A percentile compares a stretch with the other conserved stretches of the same genome.
These are phyloP conservation scores for Drosophila suzukii DNA, from an alignment of 1,140 invertebrate species.

Conservation along the genomic window DNA sequence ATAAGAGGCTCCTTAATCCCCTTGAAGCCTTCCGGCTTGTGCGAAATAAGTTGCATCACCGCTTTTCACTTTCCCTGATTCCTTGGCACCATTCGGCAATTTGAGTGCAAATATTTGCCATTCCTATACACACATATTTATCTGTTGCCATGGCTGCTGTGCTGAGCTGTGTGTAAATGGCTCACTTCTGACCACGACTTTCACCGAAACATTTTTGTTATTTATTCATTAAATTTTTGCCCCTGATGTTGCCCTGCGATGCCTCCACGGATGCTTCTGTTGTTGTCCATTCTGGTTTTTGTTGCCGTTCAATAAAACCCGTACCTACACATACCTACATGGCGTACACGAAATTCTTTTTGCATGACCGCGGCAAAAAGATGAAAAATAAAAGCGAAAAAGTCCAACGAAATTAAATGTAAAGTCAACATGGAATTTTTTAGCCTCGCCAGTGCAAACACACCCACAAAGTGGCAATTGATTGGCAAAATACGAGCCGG, in stretches of 20 bases:
- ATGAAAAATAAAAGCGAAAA: constrained; percentile 22
- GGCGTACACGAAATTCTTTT: constrained; percentile 66
- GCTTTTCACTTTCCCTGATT: constrained; percentile 66
- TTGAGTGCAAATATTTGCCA: constrained; percentile 51
- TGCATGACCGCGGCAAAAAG: constrained; percentile 55
- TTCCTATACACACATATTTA: constrained; percentile 14
- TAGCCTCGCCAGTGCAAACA: constrained; percentile 44
- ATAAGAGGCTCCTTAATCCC: background rate
- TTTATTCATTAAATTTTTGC: constrained; percentile 82
- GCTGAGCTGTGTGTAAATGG: constrained; percentile 48
- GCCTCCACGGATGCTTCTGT: constrained; percentile 40
- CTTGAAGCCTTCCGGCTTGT: constrained; percentile 8
- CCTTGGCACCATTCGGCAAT: constrained; percentile 29
- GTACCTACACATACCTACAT: constrained; percentile 59
- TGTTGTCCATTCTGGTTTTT: constrained; percentile 49
- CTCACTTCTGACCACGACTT: constrained; percentile 77
- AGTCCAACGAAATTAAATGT: constrained; percentile 56
- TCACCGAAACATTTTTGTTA: constrained; percentile 79
- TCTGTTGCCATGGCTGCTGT: constrained; percentile 64
- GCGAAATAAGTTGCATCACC: constrained; percentile 46
- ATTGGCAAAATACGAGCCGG: constrained; percentile 64
- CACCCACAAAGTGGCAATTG: constrained; percentile 75
- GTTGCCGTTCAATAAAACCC: constrained; percentile 42
- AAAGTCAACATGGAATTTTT: constrained; percentile 67
- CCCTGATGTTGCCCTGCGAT: constrained; percentile 49